These are phyloP conservation scores for Calidris pugnax DNA, from an alignment of 2,113 vertebrate genomes.

Conservation along the genomic window DNA sequence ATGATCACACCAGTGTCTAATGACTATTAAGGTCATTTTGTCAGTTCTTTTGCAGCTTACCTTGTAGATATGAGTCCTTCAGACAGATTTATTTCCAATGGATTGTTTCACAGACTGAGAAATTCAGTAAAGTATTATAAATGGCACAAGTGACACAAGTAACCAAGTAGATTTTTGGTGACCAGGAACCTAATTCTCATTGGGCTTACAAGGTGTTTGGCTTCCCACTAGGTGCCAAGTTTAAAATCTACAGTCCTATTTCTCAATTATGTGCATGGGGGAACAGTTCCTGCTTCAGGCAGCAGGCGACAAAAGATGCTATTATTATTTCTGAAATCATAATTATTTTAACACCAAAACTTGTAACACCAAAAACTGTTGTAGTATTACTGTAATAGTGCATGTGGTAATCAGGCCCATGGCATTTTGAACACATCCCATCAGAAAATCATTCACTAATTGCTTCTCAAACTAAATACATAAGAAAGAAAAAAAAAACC, in stretches of 20 bases:
- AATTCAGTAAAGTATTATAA: not conserved
- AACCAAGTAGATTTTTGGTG: not conserved
- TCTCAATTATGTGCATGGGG: not conserved
- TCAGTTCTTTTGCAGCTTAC: not conserved
- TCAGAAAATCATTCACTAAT: not conserved
- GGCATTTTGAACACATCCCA: not conserved
- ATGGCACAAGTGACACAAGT: not conserved
- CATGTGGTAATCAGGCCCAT: not conserved
- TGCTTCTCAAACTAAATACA: not conserved
- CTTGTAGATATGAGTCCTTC: not conserved
- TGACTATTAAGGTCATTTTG: not conserved
- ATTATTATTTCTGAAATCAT: not conserved
- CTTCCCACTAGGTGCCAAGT: not conserved
- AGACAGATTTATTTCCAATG: not conserved
- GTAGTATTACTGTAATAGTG: not conserved
- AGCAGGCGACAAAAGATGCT: not conserved
- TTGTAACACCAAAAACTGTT: not conserved
- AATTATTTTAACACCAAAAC: not conserved
- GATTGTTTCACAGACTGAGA: not conserved
- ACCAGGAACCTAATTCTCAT: not conserved
- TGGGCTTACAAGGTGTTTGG: not conserved
- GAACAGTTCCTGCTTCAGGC: not conserved
- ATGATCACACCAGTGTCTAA: not conserved
- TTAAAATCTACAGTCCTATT: not conserved
- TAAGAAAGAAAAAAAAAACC: not conserved